These are phyloP conservation scores for Perca flavescens DNA, from an alignment of 2,113 vertebrate genomes.

Conservation along the genomic window DNA sequence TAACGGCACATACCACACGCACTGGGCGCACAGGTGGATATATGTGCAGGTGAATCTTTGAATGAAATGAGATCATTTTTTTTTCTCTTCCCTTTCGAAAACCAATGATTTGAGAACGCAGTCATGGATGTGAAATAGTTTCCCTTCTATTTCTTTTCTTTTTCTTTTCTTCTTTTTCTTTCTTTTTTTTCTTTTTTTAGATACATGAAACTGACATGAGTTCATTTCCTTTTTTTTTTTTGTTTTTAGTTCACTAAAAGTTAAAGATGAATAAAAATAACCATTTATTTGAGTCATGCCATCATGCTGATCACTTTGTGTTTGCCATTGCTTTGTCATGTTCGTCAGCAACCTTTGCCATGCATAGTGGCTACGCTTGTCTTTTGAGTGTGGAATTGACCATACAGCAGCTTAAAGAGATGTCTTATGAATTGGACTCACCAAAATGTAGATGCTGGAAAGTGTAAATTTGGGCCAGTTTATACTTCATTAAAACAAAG, in stretches of 20 bases:
- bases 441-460: not conserved
- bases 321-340: slow-evolving; percentile 52
- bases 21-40: slow-evolving; percentile 64
- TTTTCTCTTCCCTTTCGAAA: slow-evolving; percentile 56
- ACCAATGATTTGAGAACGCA: slow-evolving; percentile 68
- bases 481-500: not conserved
- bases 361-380: not conserved
- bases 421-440: not conserved
- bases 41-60: slow-evolving; percentile 52
- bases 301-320: slow-evolving; percentile 72
- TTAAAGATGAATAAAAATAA: slow-evolving; percentile 81
- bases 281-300: slow-evolving; percentile 77
- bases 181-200: slow-evolving; percentile 73
- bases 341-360: slow-evolving; percentile 7
- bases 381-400: not conserved
- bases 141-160: slow-evolving; percentile 19
- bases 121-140: slow-evolving; percentile 74
- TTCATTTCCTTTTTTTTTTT: slow-evolving; percentile 37
- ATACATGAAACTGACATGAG: slow-evolving; percentile 70
- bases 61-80: slow-evolving; percentile 30
- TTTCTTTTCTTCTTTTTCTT: slow-evolving; percentile 63
- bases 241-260: slow-evolving; percentile 76
- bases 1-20: slow-evolving; percentile 60
- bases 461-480: not conserved
- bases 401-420: not conserved